Evolutionary conservation across 2,797 vertebrate species (phyloP).

Genomic region (Molossus alvarezi): DNA sequence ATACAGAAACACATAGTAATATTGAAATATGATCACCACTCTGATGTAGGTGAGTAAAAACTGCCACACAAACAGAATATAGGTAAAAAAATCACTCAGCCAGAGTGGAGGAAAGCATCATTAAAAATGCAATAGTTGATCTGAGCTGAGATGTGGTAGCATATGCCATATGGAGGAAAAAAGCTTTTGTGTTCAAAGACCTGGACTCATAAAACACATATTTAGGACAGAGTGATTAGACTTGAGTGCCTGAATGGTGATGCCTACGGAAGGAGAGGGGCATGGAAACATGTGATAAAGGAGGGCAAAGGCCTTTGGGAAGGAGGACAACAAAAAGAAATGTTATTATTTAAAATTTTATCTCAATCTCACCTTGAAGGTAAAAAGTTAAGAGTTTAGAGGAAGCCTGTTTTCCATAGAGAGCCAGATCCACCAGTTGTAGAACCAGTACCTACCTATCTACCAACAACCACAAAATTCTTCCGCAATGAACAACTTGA

Average conservation of each 20-base stretch:
- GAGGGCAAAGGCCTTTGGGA: neutral
- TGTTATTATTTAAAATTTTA: neutral
- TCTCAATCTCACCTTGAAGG: neutral
- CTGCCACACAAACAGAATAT: neutral
- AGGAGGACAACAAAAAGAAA: neutral
- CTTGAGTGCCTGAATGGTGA: neutral
- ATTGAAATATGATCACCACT: neutral
- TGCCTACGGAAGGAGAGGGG: neutral
- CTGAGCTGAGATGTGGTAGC: neutral
- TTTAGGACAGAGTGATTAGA: neutral
- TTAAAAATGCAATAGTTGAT: neutral
- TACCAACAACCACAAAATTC: neutral
- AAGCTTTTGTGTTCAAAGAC: neutral
- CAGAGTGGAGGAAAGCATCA: neutral
- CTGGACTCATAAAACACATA: neutral
- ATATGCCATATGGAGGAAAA: neutral
- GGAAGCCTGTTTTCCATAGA: neutral
- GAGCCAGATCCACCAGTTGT: neutral
- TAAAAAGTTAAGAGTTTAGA: neutral
- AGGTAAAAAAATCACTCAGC: neutral
- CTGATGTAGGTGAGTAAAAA: neutral
- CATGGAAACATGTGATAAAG: neutral
- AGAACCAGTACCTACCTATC: neutral
- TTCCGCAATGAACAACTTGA: neutral
- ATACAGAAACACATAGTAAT: neutral